Percentiles rank a stretch among this genome's conserved stretches.
phyloP scores from a whole-genome alignment of 2,888 invertebrate species.

The Adelognathus sp. region DNA sequence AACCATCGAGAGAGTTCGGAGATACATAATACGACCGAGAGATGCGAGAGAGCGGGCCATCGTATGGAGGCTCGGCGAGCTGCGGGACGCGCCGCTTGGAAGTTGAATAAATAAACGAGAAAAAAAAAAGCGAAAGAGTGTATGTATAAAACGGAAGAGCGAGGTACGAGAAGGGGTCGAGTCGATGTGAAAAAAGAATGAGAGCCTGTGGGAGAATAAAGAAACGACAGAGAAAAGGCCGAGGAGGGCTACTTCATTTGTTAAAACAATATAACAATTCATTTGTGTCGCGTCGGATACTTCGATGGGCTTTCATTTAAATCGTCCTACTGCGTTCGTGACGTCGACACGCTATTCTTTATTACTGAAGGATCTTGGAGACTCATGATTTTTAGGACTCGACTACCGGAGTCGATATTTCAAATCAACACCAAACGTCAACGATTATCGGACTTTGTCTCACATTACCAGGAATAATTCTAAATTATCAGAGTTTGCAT shows the following conservation, averaged over 20 bases:
- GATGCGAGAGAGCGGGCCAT: slow-evolving; percentile 42
- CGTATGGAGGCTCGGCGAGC: background rate
- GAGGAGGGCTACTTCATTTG: slow-evolving; percentile 75
- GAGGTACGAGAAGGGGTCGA: slow-evolving; percentile 66
- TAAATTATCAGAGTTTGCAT: too few relatives aligned
- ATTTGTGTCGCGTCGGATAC: slow-evolving; percentile 77
- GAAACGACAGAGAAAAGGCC: slow-evolving; percentile 19
- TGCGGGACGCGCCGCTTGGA: slow-evolving; percentile 18
- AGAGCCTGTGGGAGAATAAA: slow-evolving; percentile 36
- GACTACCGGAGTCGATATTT: too few relatives aligned
- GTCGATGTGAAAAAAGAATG: slow-evolving; percentile 58
- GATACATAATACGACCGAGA: slow-evolving; percentile 60
- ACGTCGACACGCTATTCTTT: background rate
- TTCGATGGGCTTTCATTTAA: slow-evolving; percentile 72
- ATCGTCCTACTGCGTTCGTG: background rate
- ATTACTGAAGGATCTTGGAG: too few relatives aligned
- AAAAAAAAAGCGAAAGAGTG: slow-evolving; percentile 49
- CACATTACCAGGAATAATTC: too few relatives aligned
- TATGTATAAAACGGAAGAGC: slow-evolving; percentile 59
- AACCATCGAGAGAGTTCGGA: slow-evolving; percentile 71
- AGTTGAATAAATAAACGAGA: slow-evolving; percentile 36
- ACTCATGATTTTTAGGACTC: too few relatives aligned
- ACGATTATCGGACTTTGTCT: too few relatives aligned
- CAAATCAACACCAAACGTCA: too few relatives aligned
- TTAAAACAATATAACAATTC: slow-evolving; percentile 80